Conservation (phyloP, 2,888 invertebrate species). For the Plebejus argus region DNA sequence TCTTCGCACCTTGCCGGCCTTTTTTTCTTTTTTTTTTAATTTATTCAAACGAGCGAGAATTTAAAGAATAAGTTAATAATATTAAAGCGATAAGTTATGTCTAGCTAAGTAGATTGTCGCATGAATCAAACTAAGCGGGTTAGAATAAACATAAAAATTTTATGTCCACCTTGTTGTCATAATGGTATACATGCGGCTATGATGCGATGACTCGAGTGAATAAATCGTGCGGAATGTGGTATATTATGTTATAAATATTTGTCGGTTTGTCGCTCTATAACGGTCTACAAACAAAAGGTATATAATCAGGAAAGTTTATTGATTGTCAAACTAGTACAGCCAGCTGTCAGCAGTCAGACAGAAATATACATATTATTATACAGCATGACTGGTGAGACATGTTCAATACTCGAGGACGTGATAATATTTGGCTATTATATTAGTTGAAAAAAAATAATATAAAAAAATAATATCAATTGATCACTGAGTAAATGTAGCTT, state of each 20-base stretch:
- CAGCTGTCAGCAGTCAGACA: no score
- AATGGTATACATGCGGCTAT: not conserved
- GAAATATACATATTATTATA: no score
- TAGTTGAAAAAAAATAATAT: no score
- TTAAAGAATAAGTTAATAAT: slow-evolving; percentile 71
- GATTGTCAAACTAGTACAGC: not conserved
- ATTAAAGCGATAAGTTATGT: slow-evolving; percentile 72
- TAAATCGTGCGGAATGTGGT: not conserved
- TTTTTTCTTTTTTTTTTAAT: slow-evolving; percentile 58
- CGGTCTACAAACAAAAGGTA: not conserved
- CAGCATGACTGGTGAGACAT: no score
- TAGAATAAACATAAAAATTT: slow-evolving; percentile 40
- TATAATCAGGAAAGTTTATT: not conserved
- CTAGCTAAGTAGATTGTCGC: slow-evolving; percentile 65
- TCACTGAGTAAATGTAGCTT: no score
- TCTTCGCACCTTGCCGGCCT: slow-evolving; percentile 77
- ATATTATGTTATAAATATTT: not conserved
- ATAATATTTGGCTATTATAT: no score
- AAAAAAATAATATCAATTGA: no score
- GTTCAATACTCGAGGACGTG: no score
- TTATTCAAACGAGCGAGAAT: slow-evolving; percentile 72
- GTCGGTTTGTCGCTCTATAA: slow-evolving; percentile 8
- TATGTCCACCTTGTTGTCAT: slow-evolving; percentile 24
- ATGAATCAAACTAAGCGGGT: slow-evolving; percentile 44
- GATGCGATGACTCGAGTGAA: not conserved